phyloP scores from a whole-genome alignment of 2,888 invertebrate genomes.

The Synanthedon tipuliformis region DNA sequence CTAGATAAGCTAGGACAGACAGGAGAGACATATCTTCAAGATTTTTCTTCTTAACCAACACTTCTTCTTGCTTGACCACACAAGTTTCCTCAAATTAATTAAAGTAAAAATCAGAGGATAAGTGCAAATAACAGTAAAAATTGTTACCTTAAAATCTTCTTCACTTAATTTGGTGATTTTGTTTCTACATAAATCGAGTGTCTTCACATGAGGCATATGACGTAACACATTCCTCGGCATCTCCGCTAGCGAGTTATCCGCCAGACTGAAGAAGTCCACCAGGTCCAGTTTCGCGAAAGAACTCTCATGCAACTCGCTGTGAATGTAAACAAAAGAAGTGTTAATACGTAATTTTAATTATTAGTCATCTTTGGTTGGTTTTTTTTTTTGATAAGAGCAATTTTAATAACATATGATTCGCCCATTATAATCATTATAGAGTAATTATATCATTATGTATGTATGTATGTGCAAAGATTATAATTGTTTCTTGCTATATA shows the following conservation, averaged over 20 bases:
- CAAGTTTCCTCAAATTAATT: no score
- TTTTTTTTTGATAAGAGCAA: no score
- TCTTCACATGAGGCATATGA: slow-evolving; percentile 81
- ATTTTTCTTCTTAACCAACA: no score
- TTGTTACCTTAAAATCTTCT: slow-evolving; percentile 79
- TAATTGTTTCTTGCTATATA: neutral
- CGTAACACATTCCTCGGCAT: slow-evolving; percentile 82
- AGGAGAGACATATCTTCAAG: no score
- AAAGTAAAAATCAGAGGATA: neutral
- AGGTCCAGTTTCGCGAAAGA: slow-evolving; percentile 81
- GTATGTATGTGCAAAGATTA: no score
- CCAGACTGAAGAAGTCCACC: slow-evolving; percentile 81
- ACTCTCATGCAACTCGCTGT: slow-evolving; percentile 78
- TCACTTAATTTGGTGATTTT: slow-evolving; percentile 79
- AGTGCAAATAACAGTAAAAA: neutral
- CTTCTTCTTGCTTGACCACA: no score
- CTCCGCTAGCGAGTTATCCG: slow-evolving; percentile 80
- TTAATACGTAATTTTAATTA: neutral
- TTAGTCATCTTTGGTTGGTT: neutral
- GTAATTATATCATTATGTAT: no score
- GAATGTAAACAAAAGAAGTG: slow-evolving; percentile 26
- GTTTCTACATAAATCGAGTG: slow-evolving; percentile 85
- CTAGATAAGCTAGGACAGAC: no score
- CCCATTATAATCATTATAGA: no score
- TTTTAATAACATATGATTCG: no score